Evolutionary conservation across 2,797 vertebrate genomes (phyloP), one percentile per base, ranked within the genome.

Genomic region (Falco biarmicus): DNA sequence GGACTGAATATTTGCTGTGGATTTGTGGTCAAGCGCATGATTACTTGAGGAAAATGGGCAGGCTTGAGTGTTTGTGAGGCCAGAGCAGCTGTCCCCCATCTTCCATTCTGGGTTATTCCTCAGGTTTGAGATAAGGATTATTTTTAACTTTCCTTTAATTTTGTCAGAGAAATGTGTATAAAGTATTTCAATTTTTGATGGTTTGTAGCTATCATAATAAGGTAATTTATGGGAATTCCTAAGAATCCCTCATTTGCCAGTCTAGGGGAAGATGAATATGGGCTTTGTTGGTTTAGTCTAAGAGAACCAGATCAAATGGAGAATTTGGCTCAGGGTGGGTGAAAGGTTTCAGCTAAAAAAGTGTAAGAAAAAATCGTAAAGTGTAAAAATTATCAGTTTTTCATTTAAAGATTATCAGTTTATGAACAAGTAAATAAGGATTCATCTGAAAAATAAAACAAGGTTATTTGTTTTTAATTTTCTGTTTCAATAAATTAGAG

Each of bases 21-120:
- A 32, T 83, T 71, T 10, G 6, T 47, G 56, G 22, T n/a, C 45
- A 71, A 79, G 18, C 2, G 2, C 0, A 0, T 26, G 51, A 39
- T 39, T 86, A 13, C 5, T 32, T 25, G 29, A 86, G 24, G 51
- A 80, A 69, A 83, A 83, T 10, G 12, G 34, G 21, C 11, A 54
- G 39, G 19, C 56, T 82, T 61, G 59, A 37, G 32, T 1, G 0
- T 41, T 63, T 8, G 0, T 39, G 45, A 79, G 32, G 20, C 64
- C 17, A 37, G n/a, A 56, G 54, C 20, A 64, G 37, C 22, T 66
- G 39, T 54, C n/a, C 63, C 84, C 24, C 8, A 12, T 53, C 28
- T 8, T 85, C 32, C 32, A 6, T 19, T 13, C 5, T 50, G 26
- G 9, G 13, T 50, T 86, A 48, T 31, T 80, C n/a, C 47, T 88